These are phyloP conservation scores for Scalopus aquaticus DNA, from an alignment of 2,113 vertebrate species.

Conservation along the genomic window DNA sequence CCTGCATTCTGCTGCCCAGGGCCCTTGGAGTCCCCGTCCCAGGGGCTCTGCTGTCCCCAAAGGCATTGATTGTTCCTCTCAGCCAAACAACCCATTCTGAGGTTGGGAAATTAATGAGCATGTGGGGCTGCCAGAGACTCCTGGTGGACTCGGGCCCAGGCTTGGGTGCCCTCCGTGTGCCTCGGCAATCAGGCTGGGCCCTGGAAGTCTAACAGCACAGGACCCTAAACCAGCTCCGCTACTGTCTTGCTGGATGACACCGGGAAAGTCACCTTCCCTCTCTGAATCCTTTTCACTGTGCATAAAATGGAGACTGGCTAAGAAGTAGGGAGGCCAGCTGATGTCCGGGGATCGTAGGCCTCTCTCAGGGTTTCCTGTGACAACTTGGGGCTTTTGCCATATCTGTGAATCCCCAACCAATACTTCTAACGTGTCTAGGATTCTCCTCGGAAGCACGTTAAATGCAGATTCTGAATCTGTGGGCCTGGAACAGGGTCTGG, in stretches of 20 bases:
- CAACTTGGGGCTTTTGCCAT: not conserved
- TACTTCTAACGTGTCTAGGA: too few relatives aligned
- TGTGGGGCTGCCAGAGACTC: not conserved
- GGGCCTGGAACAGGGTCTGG: not conserved
- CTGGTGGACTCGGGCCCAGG: not conserved
- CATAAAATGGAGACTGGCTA: not conserved
- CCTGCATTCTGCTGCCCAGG: not conserved
- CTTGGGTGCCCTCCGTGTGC: not conserved
- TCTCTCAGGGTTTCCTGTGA: not conserved
- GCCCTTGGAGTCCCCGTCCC: not conserved
- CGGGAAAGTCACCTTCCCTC: not conserved
- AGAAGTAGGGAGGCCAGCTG: not conserved
- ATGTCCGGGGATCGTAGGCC: not conserved
- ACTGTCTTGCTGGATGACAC: not conserved
- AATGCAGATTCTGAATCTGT: not conserved
- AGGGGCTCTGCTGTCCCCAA: not conserved
- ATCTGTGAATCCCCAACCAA: not conserved
- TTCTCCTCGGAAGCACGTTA: not conserved
- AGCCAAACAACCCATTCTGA: not conserved
- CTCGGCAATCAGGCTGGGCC: not conserved
- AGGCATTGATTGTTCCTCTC: conserved; percentile 31
- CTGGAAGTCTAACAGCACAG: not conserved
- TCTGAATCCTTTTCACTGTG: not conserved
- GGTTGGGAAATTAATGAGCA: not conserved
- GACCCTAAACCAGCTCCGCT: not conserved